A percentile compares a stretch with the other conserved stretches of the same genome.
phyloP scores from a whole-genome alignment of 2,888 invertebrate species.

The Drosophila nr. fundita region DNA sequence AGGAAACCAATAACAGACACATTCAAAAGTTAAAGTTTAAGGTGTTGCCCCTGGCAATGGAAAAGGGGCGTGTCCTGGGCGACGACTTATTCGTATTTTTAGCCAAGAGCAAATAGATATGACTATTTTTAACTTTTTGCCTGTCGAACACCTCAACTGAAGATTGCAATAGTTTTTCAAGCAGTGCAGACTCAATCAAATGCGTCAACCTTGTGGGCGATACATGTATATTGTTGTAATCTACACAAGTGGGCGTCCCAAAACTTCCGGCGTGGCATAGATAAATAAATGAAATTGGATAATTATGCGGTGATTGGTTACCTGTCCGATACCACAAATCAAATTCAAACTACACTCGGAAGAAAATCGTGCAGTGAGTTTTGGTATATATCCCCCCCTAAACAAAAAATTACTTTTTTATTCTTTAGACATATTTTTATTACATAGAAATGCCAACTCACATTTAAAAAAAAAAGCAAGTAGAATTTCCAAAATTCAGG shows the following conservation, averaged over 20 bases:
- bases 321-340: not conserved
- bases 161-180: conserved; percentile 9
- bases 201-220: conserved; percentile 36
- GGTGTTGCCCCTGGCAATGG: not conserved
- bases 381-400: too few relatives aligned
- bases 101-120: conserved; percentile 16
- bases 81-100: conserved; percentile 34
- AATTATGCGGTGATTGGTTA: conserved; percentile 40
- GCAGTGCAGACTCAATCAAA: not conserved
- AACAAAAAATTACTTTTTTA: not conserved
- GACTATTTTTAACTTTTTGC: conserved; percentile 38
- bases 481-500: too few relatives aligned
- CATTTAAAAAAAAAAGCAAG: too few relatives aligned
- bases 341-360: not conserved
- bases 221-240: conserved; percentile 7
- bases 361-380: not conserved
- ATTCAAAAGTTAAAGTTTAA: conserved; percentile 31
- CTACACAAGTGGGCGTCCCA: not conserved
- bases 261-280: conserved; percentile 39
- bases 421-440: not conserved
- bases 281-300: conserved; percentile 44
- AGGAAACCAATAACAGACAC: conserved; percentile 47
- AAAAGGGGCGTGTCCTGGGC: not conserved
- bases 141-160: conserved; percentile 11
- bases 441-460: not conserved